These are phyloP conservation scores for Emydocephalus ijimae DNA, from an alignment of 2,113 vertebrate genomes.

Conservation along the genomic window DNA sequence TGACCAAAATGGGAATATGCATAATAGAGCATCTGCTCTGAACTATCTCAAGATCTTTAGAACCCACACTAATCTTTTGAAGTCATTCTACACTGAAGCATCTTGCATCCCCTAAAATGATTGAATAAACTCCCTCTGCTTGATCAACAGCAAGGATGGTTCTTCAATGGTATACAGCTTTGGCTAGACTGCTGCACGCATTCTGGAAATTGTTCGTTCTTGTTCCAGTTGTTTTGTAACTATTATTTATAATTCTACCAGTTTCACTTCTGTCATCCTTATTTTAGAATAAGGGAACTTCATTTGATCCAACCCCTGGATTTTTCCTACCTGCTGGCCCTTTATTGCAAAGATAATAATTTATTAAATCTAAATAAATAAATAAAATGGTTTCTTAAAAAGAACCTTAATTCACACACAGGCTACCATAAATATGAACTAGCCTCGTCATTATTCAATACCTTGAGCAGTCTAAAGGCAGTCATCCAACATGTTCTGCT, in stretches of 20 bases:
- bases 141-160: background rate
- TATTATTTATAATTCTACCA: background rate
- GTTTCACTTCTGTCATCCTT: background rate
- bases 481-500: conserved; percentile 92
- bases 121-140: background rate
- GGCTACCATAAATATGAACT: background rate
- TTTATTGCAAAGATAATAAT: too few species aligned
- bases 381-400: background rate
- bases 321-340: background rate
- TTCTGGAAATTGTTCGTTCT: background rate
- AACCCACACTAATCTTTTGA: background rate
- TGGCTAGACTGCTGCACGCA: background rate
- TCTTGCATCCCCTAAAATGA: background rate
- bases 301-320: background rate
- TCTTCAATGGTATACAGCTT: background rate
- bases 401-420: background rate
- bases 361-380: background rate
- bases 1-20: background rate
- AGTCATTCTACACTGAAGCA: background rate
- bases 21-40: background rate
- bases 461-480: conserved; percentile 94
- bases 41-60: background rate
- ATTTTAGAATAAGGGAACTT: background rate
- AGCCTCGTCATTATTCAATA: conserved; percentile 51
- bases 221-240: background rate